These are phyloP conservation scores for Nymphalis io DNA, from an alignment of 1,140 invertebrate species.

Conservation along the genomic window DNA sequence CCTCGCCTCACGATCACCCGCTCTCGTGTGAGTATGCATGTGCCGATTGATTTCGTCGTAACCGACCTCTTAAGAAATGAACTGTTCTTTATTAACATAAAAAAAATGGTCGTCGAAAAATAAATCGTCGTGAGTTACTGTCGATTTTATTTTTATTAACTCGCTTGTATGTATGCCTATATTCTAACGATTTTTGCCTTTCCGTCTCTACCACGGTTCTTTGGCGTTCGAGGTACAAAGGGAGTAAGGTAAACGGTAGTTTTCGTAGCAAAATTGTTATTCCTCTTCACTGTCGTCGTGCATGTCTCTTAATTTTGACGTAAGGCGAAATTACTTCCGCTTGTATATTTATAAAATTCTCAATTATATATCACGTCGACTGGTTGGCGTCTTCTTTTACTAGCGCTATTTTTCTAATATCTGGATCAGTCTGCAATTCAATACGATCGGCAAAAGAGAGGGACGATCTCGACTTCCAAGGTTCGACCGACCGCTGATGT, in stretches of 20 bases:
- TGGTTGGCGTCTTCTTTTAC: constrained; percentile 17
- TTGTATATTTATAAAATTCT: constrained; percentile 37
- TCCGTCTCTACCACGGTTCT: constrained; percentile 8
- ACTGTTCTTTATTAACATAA: neutral
- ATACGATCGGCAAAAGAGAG: neutral
- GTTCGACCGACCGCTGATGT: neutral
- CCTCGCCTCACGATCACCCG: constrained; percentile 56
- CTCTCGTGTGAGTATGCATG: constrained; percentile 51
- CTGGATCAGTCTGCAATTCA: constrained; percentile 29
- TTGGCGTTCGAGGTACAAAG: constrained; percentile 4
- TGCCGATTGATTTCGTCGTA: neutral
- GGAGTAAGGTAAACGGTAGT: constrained; percentile 32
- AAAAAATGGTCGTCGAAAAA: neutral
- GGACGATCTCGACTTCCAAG: neutral
- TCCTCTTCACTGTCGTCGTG: constrained; percentile 35
- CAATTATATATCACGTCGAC: constrained; percentile 30
- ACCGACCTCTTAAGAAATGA: neutral
- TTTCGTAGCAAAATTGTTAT: constrained; percentile 21
- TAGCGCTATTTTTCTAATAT: constrained; percentile 24
- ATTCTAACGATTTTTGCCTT: constrained; percentile 13
- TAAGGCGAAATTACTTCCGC: constrained; percentile 52
- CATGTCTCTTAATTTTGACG: constrained; percentile 48
- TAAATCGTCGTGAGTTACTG: neutral
- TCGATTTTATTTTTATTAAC: constrained; percentile 2
- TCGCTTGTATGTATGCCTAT: constrained; percentile 4